Conservation (phyloP, 2,113 vertebrate species). For the Macheiramphus alcinus region DNA sequence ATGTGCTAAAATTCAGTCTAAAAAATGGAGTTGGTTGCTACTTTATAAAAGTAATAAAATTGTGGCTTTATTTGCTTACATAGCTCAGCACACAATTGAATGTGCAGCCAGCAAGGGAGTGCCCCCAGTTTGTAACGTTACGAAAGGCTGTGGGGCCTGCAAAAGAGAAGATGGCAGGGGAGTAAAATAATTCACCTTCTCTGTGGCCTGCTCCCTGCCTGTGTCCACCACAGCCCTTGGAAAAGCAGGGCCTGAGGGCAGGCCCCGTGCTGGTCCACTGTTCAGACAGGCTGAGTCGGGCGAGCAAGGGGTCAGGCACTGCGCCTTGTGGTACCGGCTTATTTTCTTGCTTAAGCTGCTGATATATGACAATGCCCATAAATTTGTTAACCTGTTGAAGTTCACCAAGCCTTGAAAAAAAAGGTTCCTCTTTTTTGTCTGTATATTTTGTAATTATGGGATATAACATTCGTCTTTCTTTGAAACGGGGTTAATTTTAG, state of each 20-base stretch:
- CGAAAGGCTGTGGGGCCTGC: background rate
- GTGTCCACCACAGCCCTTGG: background rate
- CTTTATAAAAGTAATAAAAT: background rate
- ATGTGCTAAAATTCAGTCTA: background rate
- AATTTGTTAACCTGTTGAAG: background rate
- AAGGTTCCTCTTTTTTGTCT: background rate
- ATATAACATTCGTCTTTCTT: background rate
- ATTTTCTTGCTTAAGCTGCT: background rate
- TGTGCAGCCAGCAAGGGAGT: background rate
- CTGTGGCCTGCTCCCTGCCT: background rate
- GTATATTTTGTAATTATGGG: background rate
- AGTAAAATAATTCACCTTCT: background rate
- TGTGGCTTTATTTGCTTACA: background rate
- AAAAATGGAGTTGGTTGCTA: background rate
- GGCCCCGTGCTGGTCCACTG: fast-evolving
- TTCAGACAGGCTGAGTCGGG: fast-evolving
- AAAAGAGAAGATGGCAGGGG: background rate
- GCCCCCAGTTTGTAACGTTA: background rate
- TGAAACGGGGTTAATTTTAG: background rate
- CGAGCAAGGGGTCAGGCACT: background rate
- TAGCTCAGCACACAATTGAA: background rate
- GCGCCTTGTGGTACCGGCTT: background rate
- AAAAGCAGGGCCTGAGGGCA: background rate
- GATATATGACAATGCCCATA: background rate
- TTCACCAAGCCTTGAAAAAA: background rate